Conservation (phyloP, 2,113 vertebrate species). For the Scomber colias region DNA sequence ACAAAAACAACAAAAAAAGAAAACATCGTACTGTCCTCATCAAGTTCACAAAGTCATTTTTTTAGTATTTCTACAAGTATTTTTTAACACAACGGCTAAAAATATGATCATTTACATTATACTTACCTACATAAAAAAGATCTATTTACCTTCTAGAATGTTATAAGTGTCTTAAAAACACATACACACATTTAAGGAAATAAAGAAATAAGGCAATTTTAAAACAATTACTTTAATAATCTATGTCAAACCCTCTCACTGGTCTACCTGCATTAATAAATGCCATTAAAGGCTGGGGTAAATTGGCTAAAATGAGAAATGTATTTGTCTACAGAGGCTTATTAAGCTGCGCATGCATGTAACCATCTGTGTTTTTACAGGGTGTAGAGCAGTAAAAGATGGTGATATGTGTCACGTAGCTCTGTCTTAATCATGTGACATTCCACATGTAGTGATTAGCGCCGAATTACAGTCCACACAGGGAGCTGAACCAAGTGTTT, state of each 20-base stretch:
- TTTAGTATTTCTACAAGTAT: not conserved
- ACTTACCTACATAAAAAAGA: not conserved
- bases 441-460: conserved; percentile 71
- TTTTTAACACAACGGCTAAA: not conserved
- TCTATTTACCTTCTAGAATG: too few relatives aligned
- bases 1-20: not conserved
- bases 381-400: conserved; percentile 58
- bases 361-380: conserved; percentile 73
- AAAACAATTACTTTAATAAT: too few relatives aligned
- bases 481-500: conserved; percentile 72
- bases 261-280: not conserved
- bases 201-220: too few relatives aligned
- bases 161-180: too few relatives aligned
- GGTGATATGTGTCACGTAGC: conserved; percentile 59
- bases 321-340: conserved; percentile 41
- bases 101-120: not conserved
- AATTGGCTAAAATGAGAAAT: conserved; percentile 32
- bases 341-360: conserved; percentile 36
- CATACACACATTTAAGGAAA: too few relatives aligned
- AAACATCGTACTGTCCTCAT: too few relatives aligned
- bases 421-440: conserved; percentile 66
- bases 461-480: conserved; percentile 59
- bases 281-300: not conserved
- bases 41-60: not conserved
- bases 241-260: too few relatives aligned